phyloP scores from a whole-genome alignment of 2,113 vertebrate species.

The Thalassarche chlororhynchos region DNA sequence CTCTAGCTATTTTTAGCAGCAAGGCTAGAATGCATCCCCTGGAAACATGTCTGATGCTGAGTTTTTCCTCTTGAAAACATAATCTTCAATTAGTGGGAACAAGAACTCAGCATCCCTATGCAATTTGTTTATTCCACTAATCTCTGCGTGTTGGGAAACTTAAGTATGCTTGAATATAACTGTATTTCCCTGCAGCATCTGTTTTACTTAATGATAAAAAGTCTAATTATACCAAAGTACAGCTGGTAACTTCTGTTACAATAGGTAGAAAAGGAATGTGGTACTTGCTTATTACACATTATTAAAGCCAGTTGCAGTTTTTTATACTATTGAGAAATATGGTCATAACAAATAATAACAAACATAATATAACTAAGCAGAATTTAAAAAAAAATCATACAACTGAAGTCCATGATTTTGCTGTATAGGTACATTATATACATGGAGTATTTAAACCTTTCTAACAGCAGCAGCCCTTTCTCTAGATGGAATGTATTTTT shows the following conservation, averaged over 20 bases:
- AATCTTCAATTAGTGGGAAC: conserved; percentile 13
- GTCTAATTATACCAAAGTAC: background rate
- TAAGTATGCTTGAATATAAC: background rate
- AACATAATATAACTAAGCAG: background rate
- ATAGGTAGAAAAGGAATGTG: background rate
- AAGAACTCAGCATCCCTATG: background rate
- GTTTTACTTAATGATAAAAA: background rate
- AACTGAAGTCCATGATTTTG: background rate
- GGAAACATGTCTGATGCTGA: background rate
- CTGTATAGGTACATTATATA: background rate
- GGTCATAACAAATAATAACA: background rate
- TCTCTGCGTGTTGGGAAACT: background rate
- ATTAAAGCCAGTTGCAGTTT: background rate
- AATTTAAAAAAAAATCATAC: background rate
- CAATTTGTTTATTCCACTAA: conserved; percentile 17
- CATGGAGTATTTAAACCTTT: background rate
- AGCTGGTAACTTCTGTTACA: background rate
- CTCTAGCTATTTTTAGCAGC: conserved; percentile 1
- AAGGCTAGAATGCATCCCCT: background rate
- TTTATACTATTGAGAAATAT: background rate
- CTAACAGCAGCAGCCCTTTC: background rate
- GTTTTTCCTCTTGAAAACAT: conserved; percentile 7
- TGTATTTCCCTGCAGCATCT: background rate
- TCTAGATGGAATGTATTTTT: background rate
- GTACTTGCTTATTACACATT: background rate